Percentiles rank a stretch among this genome's conserved stretches.
These are phyloP conservation scores for Hippoglossus stenolepis DNA, from an alignment of 2,113 vertebrate genomes.

Conservation along the genomic window DNA sequence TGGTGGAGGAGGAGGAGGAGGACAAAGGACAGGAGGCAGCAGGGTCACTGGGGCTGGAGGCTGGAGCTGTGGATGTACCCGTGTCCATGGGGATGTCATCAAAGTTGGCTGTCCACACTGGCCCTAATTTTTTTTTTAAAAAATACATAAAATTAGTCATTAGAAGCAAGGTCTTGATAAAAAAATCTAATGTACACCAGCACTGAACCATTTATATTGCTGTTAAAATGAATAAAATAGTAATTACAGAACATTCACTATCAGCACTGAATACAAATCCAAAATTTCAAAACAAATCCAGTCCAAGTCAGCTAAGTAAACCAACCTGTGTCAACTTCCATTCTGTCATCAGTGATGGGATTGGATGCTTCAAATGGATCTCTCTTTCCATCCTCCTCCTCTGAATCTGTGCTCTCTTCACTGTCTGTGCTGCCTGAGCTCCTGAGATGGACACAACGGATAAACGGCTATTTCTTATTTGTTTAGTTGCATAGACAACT, in stretches of 20 bases:
- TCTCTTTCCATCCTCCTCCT: constrained; percentile 96
- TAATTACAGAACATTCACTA: neutral
- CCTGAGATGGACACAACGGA: constrained; percentile 59
- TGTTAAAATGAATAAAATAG: neutral
- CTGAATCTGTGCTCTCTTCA: constrained; percentile 97
- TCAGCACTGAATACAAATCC: too few species aligned
- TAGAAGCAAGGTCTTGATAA: neutral
- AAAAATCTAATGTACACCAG: neutral
- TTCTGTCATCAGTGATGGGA: constrained; percentile 89
- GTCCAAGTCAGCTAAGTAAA: constrained; percentile 27
- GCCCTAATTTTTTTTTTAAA: constrained; percentile 76
- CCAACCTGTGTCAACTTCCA: constrained; percentile 94
- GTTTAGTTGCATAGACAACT: neutral
- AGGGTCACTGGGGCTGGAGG: constrained; percentile 75
- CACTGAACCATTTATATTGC: neutral
- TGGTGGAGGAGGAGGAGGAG: constrained; percentile 14
- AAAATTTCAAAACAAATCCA: too few species aligned
- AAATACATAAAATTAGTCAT: neutral
- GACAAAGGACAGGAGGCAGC: constrained; percentile 56
- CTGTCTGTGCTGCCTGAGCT: constrained; percentile 99
- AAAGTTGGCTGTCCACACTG: constrained; percentile 94
- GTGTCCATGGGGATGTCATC: constrained; percentile 98
- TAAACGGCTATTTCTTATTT: neutral
- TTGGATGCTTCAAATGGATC: constrained; percentile 88
- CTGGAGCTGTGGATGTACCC: constrained; percentile 82